Base-by-base conservation (phyloP, 2,888 invertebrate species). In the Clunio marinus region DNA sequence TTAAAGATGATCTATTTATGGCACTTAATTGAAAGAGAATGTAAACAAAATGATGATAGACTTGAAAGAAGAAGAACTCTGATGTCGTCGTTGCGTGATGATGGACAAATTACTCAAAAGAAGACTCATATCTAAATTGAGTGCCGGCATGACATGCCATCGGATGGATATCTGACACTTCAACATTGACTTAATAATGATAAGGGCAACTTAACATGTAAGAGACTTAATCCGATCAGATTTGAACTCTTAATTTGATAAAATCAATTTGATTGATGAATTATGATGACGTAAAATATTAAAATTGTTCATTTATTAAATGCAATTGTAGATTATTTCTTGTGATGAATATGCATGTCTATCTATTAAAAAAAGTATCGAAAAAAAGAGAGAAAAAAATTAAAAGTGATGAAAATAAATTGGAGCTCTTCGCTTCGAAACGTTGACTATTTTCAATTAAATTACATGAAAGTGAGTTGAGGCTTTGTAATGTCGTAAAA, bases 401-500 rank as follows among this genome's bases (percentile, higher is more conserved):
- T 41, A n/a, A 41, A 41, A 41, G 15, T 41, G 41, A 41, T 41
- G 41, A 41, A 41, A 41, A 10, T 41, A 41, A 41, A 41, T 41
- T 41, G 10, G 15, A 41, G 10, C 15, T n/a, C 10, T 41, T 32
- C 32, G 41, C 15, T 10, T 2, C 2, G n/a, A 41, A 15, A 41
- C n/a, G 41, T 41, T 41, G 41, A 41, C 41, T n/a, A n/a, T n/a
- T n/a, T n/a, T n/a, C n/a, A n/a, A n/a, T n/a, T n/a, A n/a, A n/a
- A n/a, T n/a, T n/a, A n/a, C n/a, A n/a, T n/a, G n/a, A n/a, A n/a
- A n/a, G n/a, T n/a, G n/a, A n/a, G 32, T 32, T 32, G 32, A 41
- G n/a, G n/a, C n/a, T n/a, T 41, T 41, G n/a, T n/a, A 41, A n/a
- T 41, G 41, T 41, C 3, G 41, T 13, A 10, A n/a, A 41, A 41